Conservation (phyloP, 2,113 vertebrate genomes). For the Tonatia bakeri region DNA sequence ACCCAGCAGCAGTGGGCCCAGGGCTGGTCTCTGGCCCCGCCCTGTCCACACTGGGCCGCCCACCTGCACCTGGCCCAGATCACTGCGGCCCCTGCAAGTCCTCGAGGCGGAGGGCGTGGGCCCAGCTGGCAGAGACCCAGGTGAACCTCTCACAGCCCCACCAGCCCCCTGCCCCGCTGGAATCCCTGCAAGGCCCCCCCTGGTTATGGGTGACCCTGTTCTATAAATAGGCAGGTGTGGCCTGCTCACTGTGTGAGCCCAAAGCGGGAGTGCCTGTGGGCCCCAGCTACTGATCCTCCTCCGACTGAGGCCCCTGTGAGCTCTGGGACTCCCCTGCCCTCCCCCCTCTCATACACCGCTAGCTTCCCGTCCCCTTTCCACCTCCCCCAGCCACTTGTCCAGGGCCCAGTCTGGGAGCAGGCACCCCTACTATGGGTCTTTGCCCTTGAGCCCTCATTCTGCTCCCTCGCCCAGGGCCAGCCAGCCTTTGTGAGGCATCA, state of each 20-base stretch:
- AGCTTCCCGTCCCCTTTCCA: not conserved
- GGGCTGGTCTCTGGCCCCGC: not conserved
- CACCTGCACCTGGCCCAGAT: not conserved
- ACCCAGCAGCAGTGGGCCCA: not conserved
- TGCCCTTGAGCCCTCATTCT: too few relatives aligned
- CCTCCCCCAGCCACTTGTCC: not conserved
- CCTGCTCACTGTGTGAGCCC: not conserved
- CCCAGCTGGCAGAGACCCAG: not conserved
- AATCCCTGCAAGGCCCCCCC: not conserved
- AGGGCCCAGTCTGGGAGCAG: not conserved
- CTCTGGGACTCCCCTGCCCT: not conserved
- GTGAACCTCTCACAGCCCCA: not conserved
- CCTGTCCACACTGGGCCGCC: not conserved
- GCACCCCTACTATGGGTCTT: too few relatives aligned
- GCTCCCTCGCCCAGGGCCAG: not conserved
- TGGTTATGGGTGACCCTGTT: not conserved
- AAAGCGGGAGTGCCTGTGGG: not conserved
- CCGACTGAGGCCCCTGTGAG: not conserved
- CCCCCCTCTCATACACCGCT: fast-evolving
- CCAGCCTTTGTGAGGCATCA: not conserved
- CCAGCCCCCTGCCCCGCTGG: fast-evolving
- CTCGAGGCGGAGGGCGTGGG: not conserved
- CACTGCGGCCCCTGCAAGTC: fast-evolving
- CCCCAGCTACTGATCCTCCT: not conserved
- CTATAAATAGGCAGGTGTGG: not conserved